Percentiles rank a stretch among this genome's conserved stretches.
These are phyloP conservation scores for Nasonia oneida DNA, from an alignment of 2,888 invertebrate species.

Conservation along the genomic window DNA sequence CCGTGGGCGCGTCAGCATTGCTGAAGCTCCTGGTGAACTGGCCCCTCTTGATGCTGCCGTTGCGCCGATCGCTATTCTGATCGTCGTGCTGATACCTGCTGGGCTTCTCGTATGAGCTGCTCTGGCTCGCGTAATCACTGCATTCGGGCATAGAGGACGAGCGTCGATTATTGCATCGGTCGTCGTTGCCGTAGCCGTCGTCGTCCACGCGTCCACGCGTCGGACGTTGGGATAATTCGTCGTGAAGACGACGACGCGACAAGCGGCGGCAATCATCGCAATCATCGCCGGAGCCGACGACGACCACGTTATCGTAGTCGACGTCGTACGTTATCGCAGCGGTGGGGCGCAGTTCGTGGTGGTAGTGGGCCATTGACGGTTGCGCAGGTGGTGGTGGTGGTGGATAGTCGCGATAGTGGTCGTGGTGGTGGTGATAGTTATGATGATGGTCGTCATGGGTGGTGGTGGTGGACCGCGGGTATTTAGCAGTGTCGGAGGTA, in stretches of 20 bases:
- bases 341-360: constrained; percentile 67
- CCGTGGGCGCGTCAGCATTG: constrained; percentile 89
- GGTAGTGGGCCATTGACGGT: constrained; percentile 65
- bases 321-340: constrained; percentile 62
- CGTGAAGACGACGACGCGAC: constrained; percentile 66
- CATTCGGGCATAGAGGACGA: constrained; percentile 78
- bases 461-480: constrained; percentile 72
- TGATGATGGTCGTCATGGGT: constrained; percentile 42
- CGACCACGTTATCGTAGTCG: constrained; percentile 56
- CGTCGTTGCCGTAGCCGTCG: constrained; percentile 66
- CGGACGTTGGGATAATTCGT: constrained; percentile 60
- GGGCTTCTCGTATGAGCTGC: constrained; percentile 76
- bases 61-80: constrained; percentile 68
- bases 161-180: constrained; percentile 72
- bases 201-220: constrained; percentile 51
- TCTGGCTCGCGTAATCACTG: constrained; percentile 78
- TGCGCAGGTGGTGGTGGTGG: constrained; percentile 38
- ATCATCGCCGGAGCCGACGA: constrained; percentile 64
- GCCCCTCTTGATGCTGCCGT: constrained; percentile 81
- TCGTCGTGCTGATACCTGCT: constrained; percentile 73
- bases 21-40: constrained; percentile 90
- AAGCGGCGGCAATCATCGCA: constrained; percentile 64
- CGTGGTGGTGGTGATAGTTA: constrained; percentile 54
- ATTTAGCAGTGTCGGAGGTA: constrained; percentile 79
- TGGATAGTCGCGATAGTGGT: constrained; percentile 60